phyloP scores from a whole-genome alignment of 2,888 invertebrate species.

The Apodemia mormo region DNA sequence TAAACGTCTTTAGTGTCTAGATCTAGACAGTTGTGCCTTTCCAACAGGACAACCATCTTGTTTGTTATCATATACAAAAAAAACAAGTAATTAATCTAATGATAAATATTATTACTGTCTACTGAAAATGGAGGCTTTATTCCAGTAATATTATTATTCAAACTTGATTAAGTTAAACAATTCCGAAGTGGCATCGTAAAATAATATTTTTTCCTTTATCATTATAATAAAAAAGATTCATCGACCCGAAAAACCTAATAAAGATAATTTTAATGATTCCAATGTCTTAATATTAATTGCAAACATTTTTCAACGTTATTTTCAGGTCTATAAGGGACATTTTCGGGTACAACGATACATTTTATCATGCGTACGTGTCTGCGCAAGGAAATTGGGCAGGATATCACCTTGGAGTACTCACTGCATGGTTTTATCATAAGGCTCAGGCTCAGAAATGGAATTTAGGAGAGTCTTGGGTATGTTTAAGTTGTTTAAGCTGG shows the following conservation, averaged over 20 bases:
- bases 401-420: conserved; percentile 71
- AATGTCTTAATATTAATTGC: not conserved
- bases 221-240: conserved; percentile 11
- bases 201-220: conserved; percentile 6
- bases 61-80: too few species aligned
- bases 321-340: conserved; percentile 70
- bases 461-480: conserved; percentile 62
- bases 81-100: too few species aligned
- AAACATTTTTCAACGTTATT: conserved; percentile 21
- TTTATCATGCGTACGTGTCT: conserved; percentile 75
- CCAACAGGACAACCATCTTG: too few species aligned
- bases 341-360: conserved; percentile 73
- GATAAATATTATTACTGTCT: too few species aligned
- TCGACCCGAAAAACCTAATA: conserved; percentile 11
- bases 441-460: conserved; percentile 71
- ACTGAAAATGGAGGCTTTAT: too few species aligned
- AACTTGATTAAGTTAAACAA: not conserved
- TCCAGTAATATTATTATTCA: too few species aligned
- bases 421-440: conserved; percentile 71
- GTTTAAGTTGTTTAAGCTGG: conserved; percentile 34
- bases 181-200: not conserved
- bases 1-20: too few species aligned
- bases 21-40: too few species aligned
- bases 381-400: conserved; percentile 78
- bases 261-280: conserved; percentile 13